phyloP scores from a whole-genome alignment of 2,888 invertebrate species.

The Perdita meconis region DNA sequence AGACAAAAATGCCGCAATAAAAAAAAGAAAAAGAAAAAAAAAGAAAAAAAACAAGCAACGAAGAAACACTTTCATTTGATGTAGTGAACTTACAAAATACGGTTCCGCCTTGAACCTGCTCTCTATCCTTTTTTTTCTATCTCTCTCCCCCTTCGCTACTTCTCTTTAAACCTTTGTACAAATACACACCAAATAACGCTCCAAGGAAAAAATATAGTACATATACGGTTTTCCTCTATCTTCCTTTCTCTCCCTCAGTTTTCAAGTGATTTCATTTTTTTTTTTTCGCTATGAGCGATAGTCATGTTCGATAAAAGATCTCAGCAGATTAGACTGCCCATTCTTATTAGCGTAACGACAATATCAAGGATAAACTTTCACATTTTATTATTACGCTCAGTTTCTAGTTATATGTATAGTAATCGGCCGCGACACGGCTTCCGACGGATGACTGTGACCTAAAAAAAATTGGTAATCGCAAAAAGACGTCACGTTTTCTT shows the following conservation, averaged over 20 bases:
- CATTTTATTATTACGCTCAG: constrained; percentile 24
- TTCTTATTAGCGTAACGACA: constrained; percentile 30
- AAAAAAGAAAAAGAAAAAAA: constrained; percentile 11
- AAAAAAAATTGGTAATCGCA: constrained; percentile 22
- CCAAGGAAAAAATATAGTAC: constrained; percentile 25
- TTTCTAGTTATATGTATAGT: constrained; percentile 18
- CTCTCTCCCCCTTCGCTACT: neutral
- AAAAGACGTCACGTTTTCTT: constrained; percentile 33
- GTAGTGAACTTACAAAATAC: constrained; percentile 23
- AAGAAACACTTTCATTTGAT: constrained; percentile 12
- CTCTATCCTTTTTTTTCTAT: neutral
- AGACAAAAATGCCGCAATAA: constrained; percentile 37
- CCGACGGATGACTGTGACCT: constrained; percentile 11
- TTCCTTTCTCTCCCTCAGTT: neutral
- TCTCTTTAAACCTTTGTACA: constrained; percentile 40
- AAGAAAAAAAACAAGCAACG: constrained; percentile 21
- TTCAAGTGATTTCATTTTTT: constrained; percentile 13
- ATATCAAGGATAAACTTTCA: constrained; percentile 28
- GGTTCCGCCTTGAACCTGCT: constrained; percentile 2
- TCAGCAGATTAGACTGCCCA: constrained; percentile 19
- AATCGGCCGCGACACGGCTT: constrained; percentile 28
- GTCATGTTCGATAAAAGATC: constrained; percentile 44
- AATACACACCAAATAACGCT: constrained; percentile 36
- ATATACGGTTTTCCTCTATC: constrained; percentile 21
- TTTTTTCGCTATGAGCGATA: constrained; percentile 19